Base-by-base conservation (phyloP, 2,113 vertebrate species). In the Petrocephalus microphthalmus region DNA sequence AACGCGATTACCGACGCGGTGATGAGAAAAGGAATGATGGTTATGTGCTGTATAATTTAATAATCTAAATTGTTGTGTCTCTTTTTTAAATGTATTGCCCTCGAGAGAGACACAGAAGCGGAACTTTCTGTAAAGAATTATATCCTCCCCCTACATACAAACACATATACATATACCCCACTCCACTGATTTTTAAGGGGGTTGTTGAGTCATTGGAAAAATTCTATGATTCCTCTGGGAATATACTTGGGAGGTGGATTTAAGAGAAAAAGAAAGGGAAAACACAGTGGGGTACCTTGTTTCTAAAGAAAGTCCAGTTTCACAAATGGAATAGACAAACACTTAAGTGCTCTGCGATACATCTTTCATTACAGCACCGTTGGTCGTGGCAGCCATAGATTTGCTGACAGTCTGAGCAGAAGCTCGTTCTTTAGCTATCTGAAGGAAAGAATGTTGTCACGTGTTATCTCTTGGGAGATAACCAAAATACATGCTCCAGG, bases 11-110 rank as follows among this genome's bases (percentile, higher is more conserved):
- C 45, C 37, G 8, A 83, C 37, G 33, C 45, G 33, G 45, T 83
- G 81, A 83, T 49, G 45, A 49, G 45, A 42, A 83, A 49, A 83
- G 81, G 45, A 83, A 83, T 83, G 42, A 83, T 83, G 81, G 37
- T n/a, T 45, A 83, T 49, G 45, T 47, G 81, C 45, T 83, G 45
- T 45, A 83, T 83, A 49, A 83, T 83, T 83, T 83, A 49, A 83
- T 83, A 49, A 45, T 49, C 45, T 47, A 83, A 83, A 83, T 83
- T 49, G 81, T 83, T 83, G 78, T 83, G 81, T 47, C 81, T 45
- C 33, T 45, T 49, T 83, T 83, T 47, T 37, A 45, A 45, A 83
- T 49, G 17, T 5, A 83, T 49, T 83, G 45, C 81, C 81, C 81
- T 83, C 37, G 19, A 83, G 81, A 83, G 42, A n/a, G 45, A 83